These are phyloP conservation scores for Rhinoraja longicauda DNA, from an alignment of 2,797 vertebrate genomes.

Conservation along the genomic window DNA sequence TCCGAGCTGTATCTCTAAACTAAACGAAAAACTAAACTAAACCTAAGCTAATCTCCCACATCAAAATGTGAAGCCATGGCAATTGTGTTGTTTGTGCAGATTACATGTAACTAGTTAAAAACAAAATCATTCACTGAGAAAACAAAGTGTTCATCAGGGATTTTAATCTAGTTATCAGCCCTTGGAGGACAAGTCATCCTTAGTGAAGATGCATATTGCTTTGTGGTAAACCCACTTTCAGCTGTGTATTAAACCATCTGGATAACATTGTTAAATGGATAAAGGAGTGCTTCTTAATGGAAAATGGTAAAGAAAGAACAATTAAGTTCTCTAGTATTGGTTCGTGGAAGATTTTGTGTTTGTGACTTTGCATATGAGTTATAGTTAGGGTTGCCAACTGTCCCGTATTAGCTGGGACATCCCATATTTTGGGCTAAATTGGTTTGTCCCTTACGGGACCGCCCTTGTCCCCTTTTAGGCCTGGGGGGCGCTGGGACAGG, in stretches of 20 bases:
- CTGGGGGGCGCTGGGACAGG: too few relatives aligned
- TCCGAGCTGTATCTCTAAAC: too few relatives aligned
- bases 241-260: not conserved
- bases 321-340: not conserved
- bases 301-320: not conserved
- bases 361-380: not conserved
- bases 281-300: not conserved
- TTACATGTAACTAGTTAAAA: too few relatives aligned
- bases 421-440: too few relatives aligned
- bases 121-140: not conserved
- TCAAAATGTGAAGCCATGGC: not conserved
- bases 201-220: not conserved
- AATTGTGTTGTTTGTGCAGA: not conserved
- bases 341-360: not conserved
- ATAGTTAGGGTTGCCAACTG: too few relatives aligned
- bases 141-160: not conserved
- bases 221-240: not conserved
- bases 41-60: too few relatives aligned
- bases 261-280: not conserved
- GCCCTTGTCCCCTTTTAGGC: too few relatives aligned
- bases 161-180: not conserved
- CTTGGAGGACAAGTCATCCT: not conserved
- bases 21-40: too few relatives aligned
- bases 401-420: too few relatives aligned
- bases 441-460: too few relatives aligned